Evolutionary conservation across 2,113 vertebrate genomes (phyloP).

Genomic region (Helogale parvula): DNA sequence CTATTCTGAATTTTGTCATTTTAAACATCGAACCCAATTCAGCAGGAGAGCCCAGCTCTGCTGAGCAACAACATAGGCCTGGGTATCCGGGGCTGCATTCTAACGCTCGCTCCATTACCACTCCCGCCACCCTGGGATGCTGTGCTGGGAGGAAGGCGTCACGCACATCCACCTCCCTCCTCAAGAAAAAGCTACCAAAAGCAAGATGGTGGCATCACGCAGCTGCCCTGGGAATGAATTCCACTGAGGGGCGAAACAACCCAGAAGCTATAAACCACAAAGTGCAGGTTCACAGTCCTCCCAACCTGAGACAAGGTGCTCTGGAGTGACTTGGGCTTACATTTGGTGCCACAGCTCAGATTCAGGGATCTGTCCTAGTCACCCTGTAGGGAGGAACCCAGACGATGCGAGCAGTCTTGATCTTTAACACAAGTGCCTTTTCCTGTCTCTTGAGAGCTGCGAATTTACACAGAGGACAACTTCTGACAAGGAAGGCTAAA

Average conservation of each 20-base stretch:
- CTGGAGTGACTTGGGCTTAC: background rate
- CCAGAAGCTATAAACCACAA: background rate
- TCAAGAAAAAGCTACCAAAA: background rate
- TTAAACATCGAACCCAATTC: background rate
- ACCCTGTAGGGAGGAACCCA: background rate
- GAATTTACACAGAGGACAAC: background rate
- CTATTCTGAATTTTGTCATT: background rate
- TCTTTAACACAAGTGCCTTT: background rate
- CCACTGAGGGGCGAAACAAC: background rate
- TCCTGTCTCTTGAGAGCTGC: background rate
- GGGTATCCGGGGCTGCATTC: background rate
- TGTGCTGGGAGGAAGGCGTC: background rate
- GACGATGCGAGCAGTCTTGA: background rate
- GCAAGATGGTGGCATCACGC: background rate
- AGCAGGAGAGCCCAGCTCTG: background rate
- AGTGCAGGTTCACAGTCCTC: background rate
- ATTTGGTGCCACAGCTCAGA: background rate
- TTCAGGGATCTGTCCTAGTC: background rate
- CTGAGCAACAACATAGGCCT: background rate
- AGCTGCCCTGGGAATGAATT: background rate
- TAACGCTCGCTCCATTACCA: background rate
- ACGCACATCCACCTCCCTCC: background rate
- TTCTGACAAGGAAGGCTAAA: background rate
- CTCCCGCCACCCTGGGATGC: background rate
- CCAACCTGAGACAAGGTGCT: fast-evolving